These are phyloP conservation scores for Pachyramphus minor DNA, from an alignment of 2,113 vertebrate genomes.

Conservation along the genomic window DNA sequence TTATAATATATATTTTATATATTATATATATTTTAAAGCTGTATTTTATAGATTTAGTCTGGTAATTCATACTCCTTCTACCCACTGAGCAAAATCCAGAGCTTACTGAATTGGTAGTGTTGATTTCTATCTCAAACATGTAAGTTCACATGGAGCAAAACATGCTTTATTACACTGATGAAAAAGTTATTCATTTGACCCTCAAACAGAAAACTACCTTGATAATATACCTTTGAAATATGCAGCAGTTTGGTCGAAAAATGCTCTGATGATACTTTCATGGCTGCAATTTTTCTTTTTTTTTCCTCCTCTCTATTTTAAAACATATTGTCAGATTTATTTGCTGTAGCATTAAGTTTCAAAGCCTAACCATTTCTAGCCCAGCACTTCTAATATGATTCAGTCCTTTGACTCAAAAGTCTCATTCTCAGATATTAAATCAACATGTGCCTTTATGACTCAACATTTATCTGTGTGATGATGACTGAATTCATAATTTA, in stretches of 20 bases:
- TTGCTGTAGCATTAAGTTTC: slow-evolving; percentile 68
- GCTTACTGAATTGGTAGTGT: not conserved
- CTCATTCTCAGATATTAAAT: slow-evolving; percentile 68
- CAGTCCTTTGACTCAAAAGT: slow-evolving; percentile 61
- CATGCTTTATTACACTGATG: slow-evolving; percentile 21
- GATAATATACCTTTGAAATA: slow-evolving; percentile 62
- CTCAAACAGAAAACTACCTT: slow-evolving; percentile 37
- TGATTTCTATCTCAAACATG: not conserved
- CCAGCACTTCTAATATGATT: slow-evolving; percentile 54
- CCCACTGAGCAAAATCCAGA: not conserved
- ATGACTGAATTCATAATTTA: slow-evolving; percentile 67
- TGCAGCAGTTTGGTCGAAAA: slow-evolving; percentile 61
- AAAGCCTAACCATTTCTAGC: slow-evolving; percentile 59
- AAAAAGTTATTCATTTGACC: slow-evolving; percentile 55
- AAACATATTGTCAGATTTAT: slow-evolving; percentile 69
- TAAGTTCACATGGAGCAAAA: not conserved
- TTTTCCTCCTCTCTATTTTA: slow-evolving; percentile 55
- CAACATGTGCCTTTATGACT: slow-evolving; percentile 63
- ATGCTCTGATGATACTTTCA: slow-evolving; percentile 59
- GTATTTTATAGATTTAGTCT: not conserved
- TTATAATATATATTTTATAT: not conserved
- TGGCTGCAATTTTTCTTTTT: slow-evolving; percentile 60
- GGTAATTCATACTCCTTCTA: not conserved
- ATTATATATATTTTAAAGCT: not conserved
- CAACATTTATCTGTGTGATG: slow-evolving; percentile 59